These are phyloP conservation scores for Pardalotus punctatus DNA, from an alignment of 2,113 vertebrate genomes.

Conservation along the genomic window DNA sequence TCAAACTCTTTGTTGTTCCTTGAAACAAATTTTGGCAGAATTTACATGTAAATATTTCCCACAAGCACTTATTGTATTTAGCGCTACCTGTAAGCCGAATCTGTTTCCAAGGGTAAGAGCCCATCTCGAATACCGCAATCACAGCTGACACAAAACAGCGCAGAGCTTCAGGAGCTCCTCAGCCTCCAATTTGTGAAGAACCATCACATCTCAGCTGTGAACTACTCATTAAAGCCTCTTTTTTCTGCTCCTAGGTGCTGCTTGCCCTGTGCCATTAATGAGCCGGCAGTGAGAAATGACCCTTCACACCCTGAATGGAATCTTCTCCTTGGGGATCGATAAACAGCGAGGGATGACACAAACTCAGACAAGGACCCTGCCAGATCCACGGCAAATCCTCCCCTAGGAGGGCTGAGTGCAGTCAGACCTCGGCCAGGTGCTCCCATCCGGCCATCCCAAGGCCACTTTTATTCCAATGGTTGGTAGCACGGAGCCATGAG, in stretches of 20 bases:
- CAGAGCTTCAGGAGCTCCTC: neutral
- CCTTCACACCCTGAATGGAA: neutral
- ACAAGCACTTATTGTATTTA: neutral
- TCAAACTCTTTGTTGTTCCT: neutral
- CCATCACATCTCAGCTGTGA: neutral
- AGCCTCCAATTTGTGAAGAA: neutral
- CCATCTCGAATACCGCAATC: neutral
- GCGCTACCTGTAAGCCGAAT: neutral
- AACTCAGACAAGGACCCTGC: neutral
- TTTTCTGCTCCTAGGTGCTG: neutral
- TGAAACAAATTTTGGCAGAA: neutral
- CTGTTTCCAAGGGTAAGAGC: neutral
- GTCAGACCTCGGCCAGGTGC: neutral
- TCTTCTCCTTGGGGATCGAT: neutral
- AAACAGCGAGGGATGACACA: rapidly evolving
- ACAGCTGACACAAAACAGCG: neutral
- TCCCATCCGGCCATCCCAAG: neutral
- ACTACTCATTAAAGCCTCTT: neutral
- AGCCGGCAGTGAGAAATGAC: neutral
- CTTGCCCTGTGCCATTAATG: neutral
- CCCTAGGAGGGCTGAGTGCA: neutral
- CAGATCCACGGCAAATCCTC: neutral
- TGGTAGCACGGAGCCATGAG: neutral
- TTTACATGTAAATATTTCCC: neutral
- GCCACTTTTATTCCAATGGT: neutral